These are phyloP conservation scores for Drosophila subquinaria DNA, from an alignment of 2,888 invertebrate genomes.

Conservation along the genomic window DNA sequence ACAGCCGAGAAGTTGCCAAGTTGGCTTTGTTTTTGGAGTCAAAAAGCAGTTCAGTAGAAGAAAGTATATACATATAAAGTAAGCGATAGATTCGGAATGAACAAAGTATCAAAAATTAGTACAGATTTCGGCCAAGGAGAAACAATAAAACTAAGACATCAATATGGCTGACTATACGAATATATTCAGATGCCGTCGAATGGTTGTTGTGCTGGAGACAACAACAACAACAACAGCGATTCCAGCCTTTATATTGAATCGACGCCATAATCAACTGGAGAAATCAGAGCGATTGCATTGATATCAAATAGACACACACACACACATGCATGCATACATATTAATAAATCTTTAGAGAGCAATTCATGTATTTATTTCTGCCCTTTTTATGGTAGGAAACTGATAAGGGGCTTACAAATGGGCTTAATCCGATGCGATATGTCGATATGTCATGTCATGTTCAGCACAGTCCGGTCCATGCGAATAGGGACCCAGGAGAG, in stretches of 20 bases:
- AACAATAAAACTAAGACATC: background rate
- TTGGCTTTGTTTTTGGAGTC: background rate
- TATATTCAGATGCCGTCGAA: constrained; percentile 57
- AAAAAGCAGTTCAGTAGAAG: background rate
- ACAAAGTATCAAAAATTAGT: constrained; percentile 15
- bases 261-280: constrained; percentile 8
- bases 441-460: constrained; percentile 44
- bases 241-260: background rate
- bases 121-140: constrained; percentile 1
- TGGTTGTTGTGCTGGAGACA: constrained; percentile 43
- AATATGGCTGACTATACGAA: constrained; percentile 62
- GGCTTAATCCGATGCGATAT: constrained; percentile 41
- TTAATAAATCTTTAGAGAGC: constrained; percentile 35
- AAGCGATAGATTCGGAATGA: background rate
- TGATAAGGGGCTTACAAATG: background rate
- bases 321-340: background rate
- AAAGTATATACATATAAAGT: background rate
- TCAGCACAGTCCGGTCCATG: constrained; percentile 11
- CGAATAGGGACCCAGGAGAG: constrained; percentile 11
- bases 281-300: constrained; percentile 2
- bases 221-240: background rate
- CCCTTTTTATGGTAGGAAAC: background rate
- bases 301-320: background rate
- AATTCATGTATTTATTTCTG: constrained; percentile 20
- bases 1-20: background rate